phyloP scores from a whole-genome alignment of 2,888 invertebrate species.

The Fragum sueziense region DNA sequence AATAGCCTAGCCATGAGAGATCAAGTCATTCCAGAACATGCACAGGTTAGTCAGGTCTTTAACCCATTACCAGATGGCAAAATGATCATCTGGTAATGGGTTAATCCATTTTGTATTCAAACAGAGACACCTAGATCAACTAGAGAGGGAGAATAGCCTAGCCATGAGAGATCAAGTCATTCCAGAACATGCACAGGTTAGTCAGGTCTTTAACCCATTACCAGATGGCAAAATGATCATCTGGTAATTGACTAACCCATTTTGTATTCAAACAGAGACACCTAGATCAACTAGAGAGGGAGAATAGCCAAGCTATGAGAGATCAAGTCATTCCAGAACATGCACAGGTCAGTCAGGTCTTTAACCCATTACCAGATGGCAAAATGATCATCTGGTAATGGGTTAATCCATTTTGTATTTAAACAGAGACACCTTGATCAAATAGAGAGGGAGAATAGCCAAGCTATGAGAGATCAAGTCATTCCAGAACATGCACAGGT shows the following conservation, averaged over 20 bases:
- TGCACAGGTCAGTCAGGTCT: conserved; percentile 52
- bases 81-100: too few relatives aligned
- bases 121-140: not conserved
- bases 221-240: too few relatives aligned
- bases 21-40: conserved; percentile 57
- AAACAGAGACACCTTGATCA: not conserved
- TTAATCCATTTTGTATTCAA: not conserved
- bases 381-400: too few relatives aligned
- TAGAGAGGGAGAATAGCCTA: not conserved
- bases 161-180: conserved; percentile 18
- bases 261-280: conserved; percentile 30
- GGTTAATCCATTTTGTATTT: not conserved
- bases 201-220: too few relatives aligned
- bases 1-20: not conserved
- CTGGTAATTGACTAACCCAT: not conserved
- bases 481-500: conserved; percentile 65
- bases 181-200: conserved; percentile 64
- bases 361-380: too few relatives aligned
- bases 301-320: conserved; percentile 50
- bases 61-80: too few relatives aligned
- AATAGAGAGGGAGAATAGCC: not conserved
- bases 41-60: conserved; percentile 59
- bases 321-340: conserved; percentile 54
- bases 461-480: not conserved
- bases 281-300: conserved; percentile 35